Evolutionary conservation across 2,888 invertebrate genomes (phyloP).

Genomic region (Abrostola tripartita): DNA sequence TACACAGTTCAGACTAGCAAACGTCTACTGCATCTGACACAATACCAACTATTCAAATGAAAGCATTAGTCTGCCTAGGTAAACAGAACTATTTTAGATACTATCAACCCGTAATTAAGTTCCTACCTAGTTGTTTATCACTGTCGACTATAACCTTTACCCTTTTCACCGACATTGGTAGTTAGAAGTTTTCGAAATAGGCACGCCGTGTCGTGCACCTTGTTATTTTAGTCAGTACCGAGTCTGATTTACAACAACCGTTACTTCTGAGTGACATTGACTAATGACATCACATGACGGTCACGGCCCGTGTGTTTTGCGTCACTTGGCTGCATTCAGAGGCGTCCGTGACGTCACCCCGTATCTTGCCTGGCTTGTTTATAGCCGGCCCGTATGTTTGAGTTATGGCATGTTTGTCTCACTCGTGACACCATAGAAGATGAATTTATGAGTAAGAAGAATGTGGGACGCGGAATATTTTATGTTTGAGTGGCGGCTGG

Average conservation of each 20-base stretch:
- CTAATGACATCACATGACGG: slow-evolving; percentile 78
- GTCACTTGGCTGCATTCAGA: slow-evolving; percentile 66
- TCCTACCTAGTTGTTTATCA: slow-evolving; percentile 49
- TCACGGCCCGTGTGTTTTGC: slow-evolving; percentile 75
- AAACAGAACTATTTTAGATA: slow-evolving; percentile 47
- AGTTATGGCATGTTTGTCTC: slow-evolving; percentile 75
- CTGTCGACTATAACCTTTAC: slow-evolving; percentile 44
- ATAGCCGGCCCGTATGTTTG: slow-evolving; percentile 71
- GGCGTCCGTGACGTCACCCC: slow-evolving; percentile 61
- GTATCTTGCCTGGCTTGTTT: slow-evolving; percentile 72
- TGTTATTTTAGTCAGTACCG: slow-evolving; percentile 50
- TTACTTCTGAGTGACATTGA: slow-evolving; percentile 76
- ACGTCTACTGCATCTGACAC: slow-evolving; percentile 10
- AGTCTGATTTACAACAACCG: slow-evolving; percentile 75
- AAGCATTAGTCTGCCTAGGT: slow-evolving; percentile 42
- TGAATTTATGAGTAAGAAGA: slow-evolving; percentile 70
- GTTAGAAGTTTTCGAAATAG: slow-evolving; percentile 47
- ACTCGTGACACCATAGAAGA: slow-evolving; percentile 65
- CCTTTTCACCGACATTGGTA: slow-evolving; percentile 47
- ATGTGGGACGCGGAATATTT: slow-evolving; percentile 59
- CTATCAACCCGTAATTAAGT: slow-evolving; percentile 50
- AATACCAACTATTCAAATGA: slow-evolving; percentile 25
- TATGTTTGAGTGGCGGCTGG: slow-evolving; percentile 55
- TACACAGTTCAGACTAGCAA: slow-evolving; percentile 3
- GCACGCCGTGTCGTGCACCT: slow-evolving; percentile 40